Conservation (phyloP, 2,797 vertebrate genomes). For the Pangasius larnaudii region DNA sequence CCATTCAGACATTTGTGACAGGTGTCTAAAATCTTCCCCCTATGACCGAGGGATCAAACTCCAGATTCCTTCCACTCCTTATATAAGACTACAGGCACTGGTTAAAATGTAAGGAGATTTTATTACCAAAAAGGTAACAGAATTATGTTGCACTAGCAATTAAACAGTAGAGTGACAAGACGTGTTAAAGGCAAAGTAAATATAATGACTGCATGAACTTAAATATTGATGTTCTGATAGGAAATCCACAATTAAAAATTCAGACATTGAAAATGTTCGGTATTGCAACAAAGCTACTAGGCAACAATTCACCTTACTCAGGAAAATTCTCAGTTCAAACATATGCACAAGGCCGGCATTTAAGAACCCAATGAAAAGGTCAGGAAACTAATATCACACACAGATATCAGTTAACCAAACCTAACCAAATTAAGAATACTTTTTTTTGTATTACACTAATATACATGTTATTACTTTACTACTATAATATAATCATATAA, state of each 20-base stretch:
- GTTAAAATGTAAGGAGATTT: conserved; percentile 75
- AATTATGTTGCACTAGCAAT: conserved; percentile 49
- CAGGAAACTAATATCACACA: conserved; percentile 9
- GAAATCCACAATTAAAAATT: not conserved
- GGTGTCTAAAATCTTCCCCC: conserved; percentile 6
- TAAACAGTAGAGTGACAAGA: conserved; percentile 38
- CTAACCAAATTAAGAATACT: not conserved
- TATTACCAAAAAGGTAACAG: conserved; percentile 62
- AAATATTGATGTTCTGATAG: not conserved
- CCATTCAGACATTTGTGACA: conserved; percentile 6
- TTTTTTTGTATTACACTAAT: not conserved
- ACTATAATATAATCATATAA: not conserved
- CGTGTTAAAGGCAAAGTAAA: conserved; percentile 27
- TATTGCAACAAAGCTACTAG: conserved; percentile 5
- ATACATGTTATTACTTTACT: not conserved
- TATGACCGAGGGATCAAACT: conserved; percentile 71
- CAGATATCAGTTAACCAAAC: not conserved
- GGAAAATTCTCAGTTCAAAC: not conserved
- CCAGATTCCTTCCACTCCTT: conserved; percentile 58
- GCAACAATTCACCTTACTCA: conserved; percentile 3
- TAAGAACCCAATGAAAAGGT: conserved; percentile 1
- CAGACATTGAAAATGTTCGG: not conserved
- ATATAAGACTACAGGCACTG: conserved; percentile 41
- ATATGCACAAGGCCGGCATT: not conserved
- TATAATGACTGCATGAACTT: not conserved